These are phyloP conservation scores for Macrochelys suwanniensis DNA, from an alignment of 2,797 vertebrate genomes.

Conservation along the genomic window DNA sequence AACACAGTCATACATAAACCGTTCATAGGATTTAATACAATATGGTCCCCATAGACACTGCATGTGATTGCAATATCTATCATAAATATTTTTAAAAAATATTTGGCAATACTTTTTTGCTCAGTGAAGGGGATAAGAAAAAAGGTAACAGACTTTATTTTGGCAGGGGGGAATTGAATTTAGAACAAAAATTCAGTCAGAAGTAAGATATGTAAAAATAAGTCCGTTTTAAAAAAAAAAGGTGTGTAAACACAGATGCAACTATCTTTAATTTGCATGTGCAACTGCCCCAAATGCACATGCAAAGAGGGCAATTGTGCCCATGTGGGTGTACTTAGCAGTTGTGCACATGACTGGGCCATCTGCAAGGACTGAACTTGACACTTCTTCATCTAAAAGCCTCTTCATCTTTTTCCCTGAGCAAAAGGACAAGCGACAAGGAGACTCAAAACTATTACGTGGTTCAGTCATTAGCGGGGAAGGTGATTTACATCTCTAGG, in stretches of 20 bases:
- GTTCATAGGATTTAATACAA: too few relatives aligned
- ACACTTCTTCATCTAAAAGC: background rate
- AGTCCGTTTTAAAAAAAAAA: too few relatives aligned
- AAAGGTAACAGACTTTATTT: background rate
- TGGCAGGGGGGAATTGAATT: background rate
- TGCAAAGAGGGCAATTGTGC: background rate
- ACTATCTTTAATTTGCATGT: background rate
- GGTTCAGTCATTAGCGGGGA: background rate
- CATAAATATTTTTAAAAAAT: too few relatives aligned
- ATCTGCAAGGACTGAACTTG: background rate
- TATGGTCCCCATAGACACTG: too few relatives aligned
- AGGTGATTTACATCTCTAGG: background rate
- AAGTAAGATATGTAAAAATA: background rate
- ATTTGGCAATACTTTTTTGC: background rate
- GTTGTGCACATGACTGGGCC: background rate
- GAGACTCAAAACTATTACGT: background rate
- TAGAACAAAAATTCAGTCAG: background rate
- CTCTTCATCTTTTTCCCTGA: background rate
- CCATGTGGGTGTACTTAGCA: background rate
- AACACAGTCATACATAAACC: too few relatives aligned
- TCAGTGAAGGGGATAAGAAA: accelerated
- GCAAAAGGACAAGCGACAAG: background rate
- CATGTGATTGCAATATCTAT: too few relatives aligned
- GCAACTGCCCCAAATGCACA: background rate
- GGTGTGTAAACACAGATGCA: background rate